phyloP scores from a whole-genome alignment of 2,113 vertebrate genomes.

The Leptodactylus fuscus region DNA sequence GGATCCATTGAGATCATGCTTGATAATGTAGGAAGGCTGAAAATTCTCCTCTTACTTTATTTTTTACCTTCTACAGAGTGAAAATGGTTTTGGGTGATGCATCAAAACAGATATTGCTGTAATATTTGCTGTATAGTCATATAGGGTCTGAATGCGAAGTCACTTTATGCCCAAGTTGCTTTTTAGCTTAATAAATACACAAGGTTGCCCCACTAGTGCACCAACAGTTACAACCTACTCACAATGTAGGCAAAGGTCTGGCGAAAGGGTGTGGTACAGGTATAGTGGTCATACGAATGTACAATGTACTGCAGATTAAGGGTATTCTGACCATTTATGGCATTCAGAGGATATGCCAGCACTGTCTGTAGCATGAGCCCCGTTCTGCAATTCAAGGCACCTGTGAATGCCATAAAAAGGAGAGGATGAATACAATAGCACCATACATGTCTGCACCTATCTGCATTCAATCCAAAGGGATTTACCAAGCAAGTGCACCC shows the following conservation, averaged over 20 bases:
- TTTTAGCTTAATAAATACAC: neutral
- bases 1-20: neutral
- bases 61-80: neutral
- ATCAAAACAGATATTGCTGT: too few species aligned
- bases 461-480: neutral
- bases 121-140: neutral
- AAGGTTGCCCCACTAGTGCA: neutral
- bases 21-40: neutral
- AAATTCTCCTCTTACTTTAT: neutral
- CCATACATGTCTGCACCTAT: neutral
- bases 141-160: neutral
- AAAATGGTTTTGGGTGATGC: neutral
- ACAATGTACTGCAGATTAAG: too few species aligned
- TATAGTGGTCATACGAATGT: too few species aligned
- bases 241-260: neutral
- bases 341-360: too few species aligned
- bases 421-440: too few species aligned
- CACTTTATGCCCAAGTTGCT: neutral
- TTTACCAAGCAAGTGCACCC: neutral
- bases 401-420: neutral
- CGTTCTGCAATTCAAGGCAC: too few species aligned
- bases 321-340: too few species aligned
- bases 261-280: neutral
- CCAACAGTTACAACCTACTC: neutral
- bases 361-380: too few species aligned